Conservation (phyloP, 1,140 invertebrate species). For the Oncopodura yosiiana region DNA sequence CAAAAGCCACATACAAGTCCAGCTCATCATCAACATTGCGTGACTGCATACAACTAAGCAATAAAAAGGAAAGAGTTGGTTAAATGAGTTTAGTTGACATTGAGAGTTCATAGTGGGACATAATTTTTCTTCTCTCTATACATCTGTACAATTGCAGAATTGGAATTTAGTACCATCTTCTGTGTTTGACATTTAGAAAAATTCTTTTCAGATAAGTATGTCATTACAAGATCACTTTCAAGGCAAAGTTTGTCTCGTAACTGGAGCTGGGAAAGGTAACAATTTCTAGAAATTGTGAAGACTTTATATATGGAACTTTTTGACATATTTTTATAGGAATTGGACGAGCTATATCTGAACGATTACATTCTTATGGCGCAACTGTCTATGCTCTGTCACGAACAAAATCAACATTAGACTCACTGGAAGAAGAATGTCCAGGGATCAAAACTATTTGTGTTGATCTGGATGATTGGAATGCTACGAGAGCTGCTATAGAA, state of each 20-base stretch:
- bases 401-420: constrained; percentile 39
- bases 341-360: constrained; percentile 40
- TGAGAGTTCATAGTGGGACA: too few species aligned
- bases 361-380: constrained; percentile 40
- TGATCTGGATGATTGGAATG: constrained; percentile 45
- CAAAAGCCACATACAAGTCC: too few species aligned
- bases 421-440: constrained; percentile 40
- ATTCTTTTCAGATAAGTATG: too few species aligned
- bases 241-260: constrained; percentile 68
- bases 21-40: too few species aligned
- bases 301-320: not conserved
- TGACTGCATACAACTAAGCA: too few species aligned
- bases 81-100: too few species aligned
- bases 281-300: not conserved
- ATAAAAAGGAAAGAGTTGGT: too few species aligned
- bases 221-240: constrained; percentile 42
- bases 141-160: too few species aligned
- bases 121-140: too few species aligned
- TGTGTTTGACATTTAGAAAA: too few species aligned
- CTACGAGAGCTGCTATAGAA: constrained; percentile 38
- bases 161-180: too few species aligned
- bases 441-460: constrained; percentile 39
- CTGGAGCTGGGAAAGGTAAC: constrained; percentile 67
- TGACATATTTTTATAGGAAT: constrained; percentile 38
- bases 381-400: constrained; percentile 41